Evolutionary conservation across 2,888 invertebrate genomes (phyloP).

Genomic region (Platycheirus albimanus): DNA sequence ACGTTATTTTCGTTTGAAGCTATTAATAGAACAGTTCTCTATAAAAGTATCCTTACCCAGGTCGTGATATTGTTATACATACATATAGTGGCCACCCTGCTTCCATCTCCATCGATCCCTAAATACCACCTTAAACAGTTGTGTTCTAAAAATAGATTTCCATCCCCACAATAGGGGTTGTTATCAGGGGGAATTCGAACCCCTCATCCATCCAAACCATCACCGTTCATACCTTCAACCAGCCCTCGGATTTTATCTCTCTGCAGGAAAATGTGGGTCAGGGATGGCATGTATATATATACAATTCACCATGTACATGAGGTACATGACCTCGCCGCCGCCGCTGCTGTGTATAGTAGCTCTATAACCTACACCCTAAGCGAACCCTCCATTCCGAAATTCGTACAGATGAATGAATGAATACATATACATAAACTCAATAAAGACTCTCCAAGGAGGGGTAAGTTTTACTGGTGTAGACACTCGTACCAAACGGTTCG

Average conservation of each 20-base stretch:
- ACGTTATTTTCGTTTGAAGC: constrained; percentile 25
- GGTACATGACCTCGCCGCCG: constrained; percentile 62
- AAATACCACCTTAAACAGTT: neutral
- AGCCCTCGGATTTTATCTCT: constrained; percentile 28
- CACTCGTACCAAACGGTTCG: neutral
- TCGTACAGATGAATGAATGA: constrained; percentile 39
- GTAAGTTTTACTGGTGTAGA: constrained; percentile 21
- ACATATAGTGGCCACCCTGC: neutral
- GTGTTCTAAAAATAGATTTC: constrained; percentile 31
- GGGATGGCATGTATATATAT: constrained; percentile 65
- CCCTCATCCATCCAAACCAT: constrained; percentile 5
- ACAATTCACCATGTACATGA: constrained; percentile 29
- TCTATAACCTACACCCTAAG: constrained; percentile 4
- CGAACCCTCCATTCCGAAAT: constrained; percentile 15
- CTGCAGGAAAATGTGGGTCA: constrained; percentile 64
- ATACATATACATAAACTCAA: constrained; percentile 40
- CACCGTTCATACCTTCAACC: constrained; percentile 29
- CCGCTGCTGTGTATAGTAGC: too few relatives aligned
- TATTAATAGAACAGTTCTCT: constrained; percentile 44
- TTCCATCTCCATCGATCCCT: constrained; percentile 11
- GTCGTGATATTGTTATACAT: neutral
- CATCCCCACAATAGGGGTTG: neutral
- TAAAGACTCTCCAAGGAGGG: constrained; percentile 38
- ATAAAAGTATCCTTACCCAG: neutral
- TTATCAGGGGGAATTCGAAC: too few relatives aligned